These are phyloP conservation scores for Pelobates cultripes DNA, from an alignment of 2,797 vertebrate genomes.

Conservation along the genomic window DNA sequence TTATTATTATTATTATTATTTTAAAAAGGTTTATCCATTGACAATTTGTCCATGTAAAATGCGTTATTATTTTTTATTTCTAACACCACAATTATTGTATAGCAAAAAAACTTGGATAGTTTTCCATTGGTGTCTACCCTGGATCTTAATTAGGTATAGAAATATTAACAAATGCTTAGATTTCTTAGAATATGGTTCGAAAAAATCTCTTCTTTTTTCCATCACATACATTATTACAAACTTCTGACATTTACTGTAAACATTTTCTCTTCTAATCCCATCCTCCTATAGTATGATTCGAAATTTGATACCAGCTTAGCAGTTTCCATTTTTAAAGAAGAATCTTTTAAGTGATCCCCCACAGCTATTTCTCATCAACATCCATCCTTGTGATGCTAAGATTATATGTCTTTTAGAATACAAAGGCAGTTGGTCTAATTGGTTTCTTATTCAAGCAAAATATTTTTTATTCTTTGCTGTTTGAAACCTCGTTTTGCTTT, in stretches of 20 bases:
- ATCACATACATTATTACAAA: constrained; percentile 14
- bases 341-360: neutral
- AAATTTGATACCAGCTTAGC: constrained; percentile 7
- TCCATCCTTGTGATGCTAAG: constrained; percentile 40
- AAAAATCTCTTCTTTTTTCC: constrained; percentile 18
- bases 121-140: constrained; percentile 10
- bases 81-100: neutral
- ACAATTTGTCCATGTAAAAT: too few relatives aligned
- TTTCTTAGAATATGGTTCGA: constrained; percentile 22
- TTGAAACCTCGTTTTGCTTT: neutral
- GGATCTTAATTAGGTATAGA: constrained; percentile 43
- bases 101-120: neutral
- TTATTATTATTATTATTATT: too few relatives aligned
- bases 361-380: constrained; percentile 12
- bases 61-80: neutral
- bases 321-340: constrained; percentile 16
- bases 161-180: constrained; percentile 25
- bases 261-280: neutral
- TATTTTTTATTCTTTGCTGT: constrained; percentile 28
- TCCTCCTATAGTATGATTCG: constrained; percentile 16
- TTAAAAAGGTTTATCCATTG: too few relatives aligned
- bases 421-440: constrained; percentile 35
- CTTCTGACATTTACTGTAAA: constrained; percentile 12
- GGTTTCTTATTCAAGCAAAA: constrained; percentile 32
- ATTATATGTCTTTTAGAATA: neutral